Evolutionary conservation across 92 coral and sea anemone genomes (phyloP).

Genomic region (Montipora capitata): DNA sequence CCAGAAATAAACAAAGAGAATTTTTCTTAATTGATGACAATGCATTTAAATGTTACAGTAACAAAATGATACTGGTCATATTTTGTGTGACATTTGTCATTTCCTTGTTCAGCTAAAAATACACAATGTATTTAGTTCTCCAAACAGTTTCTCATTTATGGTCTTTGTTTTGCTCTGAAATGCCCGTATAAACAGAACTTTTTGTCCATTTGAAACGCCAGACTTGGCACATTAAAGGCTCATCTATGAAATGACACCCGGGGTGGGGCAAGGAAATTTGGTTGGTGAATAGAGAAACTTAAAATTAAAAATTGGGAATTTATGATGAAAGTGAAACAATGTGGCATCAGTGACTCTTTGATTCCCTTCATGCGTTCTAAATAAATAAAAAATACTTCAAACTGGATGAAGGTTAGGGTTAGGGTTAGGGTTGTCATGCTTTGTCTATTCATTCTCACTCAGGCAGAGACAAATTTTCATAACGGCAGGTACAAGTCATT

Average conservation of each 20-base stretch:
- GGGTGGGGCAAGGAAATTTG: slow-evolving; percentile 52
- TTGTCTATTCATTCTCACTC: slow-evolving; percentile 15
- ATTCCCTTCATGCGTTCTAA: slow-evolving; percentile 1
- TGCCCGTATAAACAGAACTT: neutral
- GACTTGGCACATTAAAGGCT: neutral
- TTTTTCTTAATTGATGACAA: too few species aligned
- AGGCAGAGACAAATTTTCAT: slow-evolving; percentile 14
- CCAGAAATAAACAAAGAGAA: too few species aligned
- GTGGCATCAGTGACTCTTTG: neutral
- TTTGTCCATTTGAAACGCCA: too few species aligned
- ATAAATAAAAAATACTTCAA: neutral
- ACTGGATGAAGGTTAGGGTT: neutral
- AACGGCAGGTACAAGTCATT: too few species aligned
- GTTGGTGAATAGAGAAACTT: slow-evolving; percentile 35
- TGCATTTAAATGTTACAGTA: too few species aligned
- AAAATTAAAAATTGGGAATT: slow-evolving; percentile 3
- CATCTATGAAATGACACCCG: slow-evolving; percentile 32
- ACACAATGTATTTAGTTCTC: too few species aligned
- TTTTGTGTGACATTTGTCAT: too few species aligned
- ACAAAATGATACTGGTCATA: too few species aligned
- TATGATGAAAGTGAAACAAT: slow-evolving; percentile 19
- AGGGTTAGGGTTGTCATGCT: neutral
- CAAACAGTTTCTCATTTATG: too few species aligned
- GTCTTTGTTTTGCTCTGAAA: too few species aligned
- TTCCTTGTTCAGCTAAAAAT: too few species aligned